These are phyloP conservation scores for Micropterix aruncella DNA, from an alignment of 2,888 invertebrate species.

Conservation along the genomic window DNA sequence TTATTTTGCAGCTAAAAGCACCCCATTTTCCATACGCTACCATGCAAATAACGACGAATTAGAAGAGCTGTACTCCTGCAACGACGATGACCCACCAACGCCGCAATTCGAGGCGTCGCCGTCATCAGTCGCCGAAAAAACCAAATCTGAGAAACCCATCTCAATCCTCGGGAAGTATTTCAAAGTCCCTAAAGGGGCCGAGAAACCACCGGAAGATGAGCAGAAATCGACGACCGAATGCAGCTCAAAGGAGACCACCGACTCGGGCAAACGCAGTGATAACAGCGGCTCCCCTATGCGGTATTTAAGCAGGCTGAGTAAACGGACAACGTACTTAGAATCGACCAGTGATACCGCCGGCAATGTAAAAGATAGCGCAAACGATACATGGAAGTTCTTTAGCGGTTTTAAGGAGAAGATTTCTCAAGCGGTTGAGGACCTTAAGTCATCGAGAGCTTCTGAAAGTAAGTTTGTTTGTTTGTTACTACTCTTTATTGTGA, in stretches of 20 bases:
- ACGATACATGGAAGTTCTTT: constrained; percentile 60
- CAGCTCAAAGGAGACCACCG: constrained; percentile 17
- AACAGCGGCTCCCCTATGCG: constrained; percentile 33
- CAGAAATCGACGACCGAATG: constrained; percentile 11
- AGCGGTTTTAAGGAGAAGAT: constrained; percentile 61
- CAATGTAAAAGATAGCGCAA: constrained; percentile 14
- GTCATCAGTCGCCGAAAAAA: constrained; percentile 25
- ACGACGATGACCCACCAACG: constrained; percentile 41
- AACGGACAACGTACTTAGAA: not conserved
- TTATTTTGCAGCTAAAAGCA: constrained; percentile 13
- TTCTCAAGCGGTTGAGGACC: constrained; percentile 65
- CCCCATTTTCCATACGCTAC: constrained; percentile 50
- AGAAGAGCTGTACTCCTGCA: constrained; percentile 50
- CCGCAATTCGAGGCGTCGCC: constrained; percentile 31
- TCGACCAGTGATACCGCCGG: not conserved
- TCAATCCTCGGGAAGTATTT: constrained; percentile 38
- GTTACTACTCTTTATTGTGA: too few species aligned
- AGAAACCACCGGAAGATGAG: constrained; percentile 20
- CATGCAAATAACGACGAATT: constrained; percentile 65
- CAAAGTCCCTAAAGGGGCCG: constrained; percentile 25
- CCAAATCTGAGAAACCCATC: constrained; percentile 28
- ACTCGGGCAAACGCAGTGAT: constrained; percentile 4
- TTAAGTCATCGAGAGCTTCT: constrained; percentile 51
- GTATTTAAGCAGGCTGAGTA: constrained; percentile 15
- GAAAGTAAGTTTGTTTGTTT: too few species aligned